A percentile compares a stretch with the other conserved stretches of the same genome.
Conservation (phyloP, 2,797 vertebrate genomes). For the Sebastes minor region DNA sequence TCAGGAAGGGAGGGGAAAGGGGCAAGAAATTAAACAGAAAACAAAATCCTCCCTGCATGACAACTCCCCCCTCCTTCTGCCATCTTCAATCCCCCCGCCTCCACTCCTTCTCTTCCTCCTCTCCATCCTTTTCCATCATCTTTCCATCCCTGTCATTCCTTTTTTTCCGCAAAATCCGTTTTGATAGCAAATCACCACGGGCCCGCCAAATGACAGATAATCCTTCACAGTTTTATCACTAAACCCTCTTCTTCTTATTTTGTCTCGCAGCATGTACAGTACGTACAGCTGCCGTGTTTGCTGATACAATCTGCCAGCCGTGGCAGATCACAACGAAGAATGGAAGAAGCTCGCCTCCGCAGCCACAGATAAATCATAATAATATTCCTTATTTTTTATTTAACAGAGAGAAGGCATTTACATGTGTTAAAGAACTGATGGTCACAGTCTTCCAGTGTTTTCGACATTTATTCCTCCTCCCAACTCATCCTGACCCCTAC, state of each 20-base stretch:
- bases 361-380: slow-evolving; percentile 51
- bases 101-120: slow-evolving; percentile 38
- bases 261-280: slow-evolving; percentile 72
- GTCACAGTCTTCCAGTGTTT: not conserved
- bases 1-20: slow-evolving; percentile 45
- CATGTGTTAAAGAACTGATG: slow-evolving; percentile 10
- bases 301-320: slow-evolving; percentile 81
- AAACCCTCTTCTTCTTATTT: slow-evolving; percentile 74
- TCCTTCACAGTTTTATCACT: slow-evolving; percentile 82
- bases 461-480: not conserved
- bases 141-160: slow-evolving; percentile 73
- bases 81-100: slow-evolving; percentile 37
- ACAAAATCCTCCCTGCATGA: slow-evolving; percentile 70
- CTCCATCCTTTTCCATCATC: slow-evolving; percentile 64
- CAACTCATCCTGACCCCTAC: not conserved
- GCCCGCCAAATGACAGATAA: slow-evolving; percentile 82
- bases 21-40: slow-evolving; percentile 74
- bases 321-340: slow-evolving; percentile 77
- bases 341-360: slow-evolving; percentile 44
- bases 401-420: slow-evolving; percentile 15
- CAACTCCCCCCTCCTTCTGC: slow-evolving; percentile 44
- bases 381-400: slow-evolving; percentile 39
- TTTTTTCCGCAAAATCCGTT: slow-evolving; percentile 75
- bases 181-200: slow-evolving; percentile 82
- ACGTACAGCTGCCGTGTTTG: slow-evolving; percentile 77